Percentiles rank a stretch among this genome's conserved stretches.
These are phyloP conservation scores for Sylvilagus bachmani DNA, from an alignment of 2,113 vertebrate species.

Conservation along the genomic window DNA sequence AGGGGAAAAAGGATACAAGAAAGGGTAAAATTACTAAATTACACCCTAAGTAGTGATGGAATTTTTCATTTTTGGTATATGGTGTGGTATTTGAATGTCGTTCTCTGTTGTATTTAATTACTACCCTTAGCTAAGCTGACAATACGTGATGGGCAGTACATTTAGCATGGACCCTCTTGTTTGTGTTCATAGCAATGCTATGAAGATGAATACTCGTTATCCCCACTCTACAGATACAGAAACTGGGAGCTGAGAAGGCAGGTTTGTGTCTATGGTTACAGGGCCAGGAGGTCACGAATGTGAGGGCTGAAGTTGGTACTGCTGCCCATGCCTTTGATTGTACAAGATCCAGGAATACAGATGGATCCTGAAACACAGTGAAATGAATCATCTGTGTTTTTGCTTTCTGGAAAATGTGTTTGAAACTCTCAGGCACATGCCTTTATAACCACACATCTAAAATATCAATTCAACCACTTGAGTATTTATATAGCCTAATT, in stretches of 20 bases:
- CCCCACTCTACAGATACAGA: not conserved
- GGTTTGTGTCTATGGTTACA: not conserved
- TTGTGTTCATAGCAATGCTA: not conserved
- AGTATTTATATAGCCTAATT: constrained; percentile 57
- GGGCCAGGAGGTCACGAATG: not conserved
- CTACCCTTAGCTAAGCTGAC: not conserved
- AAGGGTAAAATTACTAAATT: constrained; percentile 1
- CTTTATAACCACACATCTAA: constrained; percentile 36
- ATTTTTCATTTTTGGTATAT: not conserved
- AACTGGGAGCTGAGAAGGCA: not conserved
- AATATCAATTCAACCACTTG: constrained; percentile 46
- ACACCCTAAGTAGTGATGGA: not conserved
- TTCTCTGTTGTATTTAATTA: not conserved
- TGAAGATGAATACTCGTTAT: not conserved
- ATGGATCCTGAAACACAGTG: not conserved
- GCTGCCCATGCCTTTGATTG: not conserved
- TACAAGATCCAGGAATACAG: not conserved
- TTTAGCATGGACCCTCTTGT: not conserved
- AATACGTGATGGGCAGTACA: not conserved
- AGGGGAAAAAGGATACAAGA: constrained; percentile 2
- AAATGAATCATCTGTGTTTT: constrained; percentile 28
- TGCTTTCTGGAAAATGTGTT: not conserved
- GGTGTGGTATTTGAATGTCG: not conserved
- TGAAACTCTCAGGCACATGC: constrained; percentile 25
- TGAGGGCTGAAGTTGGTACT: not conserved